These are phyloP conservation scores for Mormyrus proboscirostris DNA, from an alignment of 2,797 vertebrate species.

Conservation along the genomic window DNA sequence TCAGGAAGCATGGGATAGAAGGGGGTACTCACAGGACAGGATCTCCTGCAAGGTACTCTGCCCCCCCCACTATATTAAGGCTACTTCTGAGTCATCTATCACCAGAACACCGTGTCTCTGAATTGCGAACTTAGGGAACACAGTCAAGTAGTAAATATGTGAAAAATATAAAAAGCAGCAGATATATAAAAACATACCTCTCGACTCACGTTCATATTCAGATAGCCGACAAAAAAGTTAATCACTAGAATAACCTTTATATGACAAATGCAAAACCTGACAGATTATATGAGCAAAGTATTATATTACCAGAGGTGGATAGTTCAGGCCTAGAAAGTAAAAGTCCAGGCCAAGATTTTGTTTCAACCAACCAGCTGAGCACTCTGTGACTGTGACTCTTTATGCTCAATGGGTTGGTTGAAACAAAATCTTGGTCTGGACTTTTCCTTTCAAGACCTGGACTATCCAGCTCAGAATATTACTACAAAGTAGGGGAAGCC, in stretches of 20 bases:
- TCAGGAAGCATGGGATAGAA: background rate
- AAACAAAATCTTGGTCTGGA: too few species aligned
- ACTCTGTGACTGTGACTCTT: too few species aligned
- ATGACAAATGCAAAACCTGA: background rate
- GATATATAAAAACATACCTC: background rate
- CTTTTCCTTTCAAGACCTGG: too few species aligned
- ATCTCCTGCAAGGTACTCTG: background rate
- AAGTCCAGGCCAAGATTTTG: too few species aligned
- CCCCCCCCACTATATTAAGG: background rate
- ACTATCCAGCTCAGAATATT: too few species aligned
- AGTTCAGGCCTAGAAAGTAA: background rate
- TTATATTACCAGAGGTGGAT: background rate
- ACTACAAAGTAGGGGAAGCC: too few species aligned
- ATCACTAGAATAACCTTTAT: background rate
- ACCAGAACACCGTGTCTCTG: background rate
- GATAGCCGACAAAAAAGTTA: background rate
- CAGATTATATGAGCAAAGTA: background rate
- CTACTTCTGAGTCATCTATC: background rate
- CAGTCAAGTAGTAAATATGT: background rate
- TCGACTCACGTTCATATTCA: background rate
- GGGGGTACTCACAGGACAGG: background rate
- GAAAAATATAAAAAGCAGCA: background rate
- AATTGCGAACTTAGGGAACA: background rate
- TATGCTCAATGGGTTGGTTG: too few species aligned
- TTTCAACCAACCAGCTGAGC: too few species aligned